Conservation (phyloP, 37 sponge, comb jelly and placozoan species). For the Geodia barretti region DNA sequence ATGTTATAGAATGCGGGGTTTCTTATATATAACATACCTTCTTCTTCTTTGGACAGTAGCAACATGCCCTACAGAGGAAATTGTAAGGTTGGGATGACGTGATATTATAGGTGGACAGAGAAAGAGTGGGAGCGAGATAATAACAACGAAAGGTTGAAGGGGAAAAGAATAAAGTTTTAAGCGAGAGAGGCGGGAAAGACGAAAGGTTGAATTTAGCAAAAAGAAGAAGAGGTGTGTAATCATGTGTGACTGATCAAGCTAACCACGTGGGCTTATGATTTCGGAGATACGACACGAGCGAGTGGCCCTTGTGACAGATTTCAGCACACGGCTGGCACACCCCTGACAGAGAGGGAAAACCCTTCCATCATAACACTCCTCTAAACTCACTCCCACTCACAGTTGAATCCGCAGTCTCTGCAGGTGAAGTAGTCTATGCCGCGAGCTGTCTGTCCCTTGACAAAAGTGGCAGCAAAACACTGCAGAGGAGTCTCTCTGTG, state of each 20-base stretch:
- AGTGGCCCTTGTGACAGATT: constrained; percentile 68
- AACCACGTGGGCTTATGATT: constrained; percentile 77
- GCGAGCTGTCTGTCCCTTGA: constrained; percentile 28
- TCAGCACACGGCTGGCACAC: constrained; percentile 62
- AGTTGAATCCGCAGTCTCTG: constrained; percentile 46
- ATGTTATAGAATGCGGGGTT: no score
- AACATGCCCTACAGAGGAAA: constrained; percentile 74
- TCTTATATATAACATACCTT: constrained; percentile 31
- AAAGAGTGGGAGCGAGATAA: background rate
- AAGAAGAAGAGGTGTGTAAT: no score
- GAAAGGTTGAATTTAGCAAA: no score
- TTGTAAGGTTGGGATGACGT: no score
- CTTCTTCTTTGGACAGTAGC: constrained; percentile 70
- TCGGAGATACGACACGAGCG: constrained; percentile 21
- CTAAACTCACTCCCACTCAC: constrained; percentile 25
- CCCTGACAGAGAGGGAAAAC: constrained; percentile 28
- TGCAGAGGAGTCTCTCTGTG: constrained; percentile 52
- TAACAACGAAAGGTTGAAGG: background rate
- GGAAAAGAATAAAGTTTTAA: no score
- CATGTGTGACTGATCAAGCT: no score
- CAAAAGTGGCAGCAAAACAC: constrained; percentile 69
- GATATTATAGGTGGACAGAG: no score
- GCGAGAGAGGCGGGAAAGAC: no score
- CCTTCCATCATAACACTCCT: background rate
- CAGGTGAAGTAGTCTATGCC: constrained; percentile 70